Evolutionary conservation across 2,113 vertebrate genomes (phyloP), one percentile per base, ranked within the genome.

Genomic region (Lates calcarifer): DNA sequence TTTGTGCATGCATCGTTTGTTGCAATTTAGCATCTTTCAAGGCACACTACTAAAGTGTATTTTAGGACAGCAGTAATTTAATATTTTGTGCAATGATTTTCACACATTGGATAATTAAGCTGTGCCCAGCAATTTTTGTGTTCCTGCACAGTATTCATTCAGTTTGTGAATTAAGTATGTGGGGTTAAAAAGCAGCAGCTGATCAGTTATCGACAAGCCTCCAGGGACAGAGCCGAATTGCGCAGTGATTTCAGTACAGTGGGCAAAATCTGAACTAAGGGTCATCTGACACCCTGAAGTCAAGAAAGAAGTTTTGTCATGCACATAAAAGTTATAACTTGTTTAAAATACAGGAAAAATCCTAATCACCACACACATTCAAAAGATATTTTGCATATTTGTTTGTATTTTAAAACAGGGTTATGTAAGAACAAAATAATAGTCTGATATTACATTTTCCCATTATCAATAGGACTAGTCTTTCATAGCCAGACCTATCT

Each of bases 151-250:
- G 39, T 53, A 10, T 57, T 63, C 18, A 53, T 43, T 56, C 26
- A 49, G 49, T 79, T 66, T 69, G 3, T 77, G 39, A 31, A 68
- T 73, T 67, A 53, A 70, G 33, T 58, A 29, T 71, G 55, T 43
- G 6, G 63, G 39, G 41, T 75, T 57, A 70, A 77, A 77, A 70
- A 70, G 39, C 55, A 43, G 49, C 56, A 61, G 63, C 56, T 79
- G 47, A 80, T 85, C 41, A 64, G 49, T 31, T 60, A 41, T 55
- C 49, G 68, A 47, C 72, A 56, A 83, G n/a, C 43, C 67, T 33
- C 24, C 20, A 49, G 31, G 74, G 43, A 58, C 22, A 6, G 20
- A 28, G 53, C 56, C 8, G 24, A 62, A 18, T 15, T 62, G 39
- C 29, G 18, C 49, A 58, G 28, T 1, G 7, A 24, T 24, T 68